These are phyloP conservation scores for Pseudomyrmex gracilis DNA, from an alignment of 1,140 invertebrate species.

Conservation along the genomic window DNA sequence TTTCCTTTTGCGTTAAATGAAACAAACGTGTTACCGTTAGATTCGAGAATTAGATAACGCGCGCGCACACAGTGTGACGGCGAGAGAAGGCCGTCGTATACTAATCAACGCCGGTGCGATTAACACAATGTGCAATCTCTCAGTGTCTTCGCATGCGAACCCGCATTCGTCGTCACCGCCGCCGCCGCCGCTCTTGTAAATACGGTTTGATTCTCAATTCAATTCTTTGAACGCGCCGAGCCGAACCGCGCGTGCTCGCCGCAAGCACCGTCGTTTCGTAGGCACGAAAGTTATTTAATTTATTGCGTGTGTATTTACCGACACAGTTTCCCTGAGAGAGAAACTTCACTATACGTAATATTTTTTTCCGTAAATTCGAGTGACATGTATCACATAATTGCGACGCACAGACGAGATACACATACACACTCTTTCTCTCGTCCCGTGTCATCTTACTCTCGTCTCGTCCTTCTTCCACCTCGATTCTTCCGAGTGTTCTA, in stretches of 20 bases:
- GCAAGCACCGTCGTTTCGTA: conserved; percentile 53
- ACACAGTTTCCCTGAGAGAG: conserved; percentile 59
- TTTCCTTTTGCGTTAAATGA: conserved; percentile 35
- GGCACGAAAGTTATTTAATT: conserved; percentile 67
- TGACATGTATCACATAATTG: conserved; percentile 22
- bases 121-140: conserved; percentile 23
- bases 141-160: conserved; percentile 31
- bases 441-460: background rate
- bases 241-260: conserved; percentile 30
- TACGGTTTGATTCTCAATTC: conserved; percentile 38
- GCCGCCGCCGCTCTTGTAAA: conserved; percentile 29
- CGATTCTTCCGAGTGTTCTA: background rate
- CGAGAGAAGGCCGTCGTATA: conserved; percentile 29
- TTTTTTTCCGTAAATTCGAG: conserved; percentile 28
- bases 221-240: conserved; percentile 33
- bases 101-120: conserved; percentile 36
- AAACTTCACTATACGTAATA: conserved; percentile 35
- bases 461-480: background rate
- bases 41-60: conserved; percentile 44
- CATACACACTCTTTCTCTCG: background rate
- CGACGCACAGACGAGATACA: conserved; percentile 3
- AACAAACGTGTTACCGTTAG: conserved; percentile 41
- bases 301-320: conserved; percentile 63
- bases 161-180: conserved; percentile 16
- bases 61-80: background rate